Evolutionary conservation across 2,113 vertebrate species (phyloP).

Genomic region (Daubentonia madagascariensis): DNA sequence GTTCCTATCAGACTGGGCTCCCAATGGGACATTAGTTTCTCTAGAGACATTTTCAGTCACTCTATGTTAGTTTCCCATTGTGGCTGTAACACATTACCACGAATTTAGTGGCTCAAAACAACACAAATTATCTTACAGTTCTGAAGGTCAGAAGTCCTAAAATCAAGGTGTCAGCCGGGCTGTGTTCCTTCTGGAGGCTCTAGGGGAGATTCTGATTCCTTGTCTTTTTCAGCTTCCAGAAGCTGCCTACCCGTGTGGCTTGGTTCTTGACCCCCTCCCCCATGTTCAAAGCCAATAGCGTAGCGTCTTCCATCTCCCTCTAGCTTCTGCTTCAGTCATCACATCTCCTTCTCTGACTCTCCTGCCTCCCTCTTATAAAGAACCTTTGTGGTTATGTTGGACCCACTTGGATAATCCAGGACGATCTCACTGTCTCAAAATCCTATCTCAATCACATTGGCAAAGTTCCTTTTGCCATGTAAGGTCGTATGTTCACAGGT

Average conservation of each 20-base stretch:
- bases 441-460: background rate
- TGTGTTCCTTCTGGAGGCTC: background rate
- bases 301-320: background rate
- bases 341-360: background rate
- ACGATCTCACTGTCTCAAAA: background rate
- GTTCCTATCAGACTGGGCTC: background rate
- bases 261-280: background rate
- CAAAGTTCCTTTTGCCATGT: background rate
- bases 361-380: background rate
- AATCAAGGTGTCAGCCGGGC: background rate
- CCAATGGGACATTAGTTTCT: background rate
- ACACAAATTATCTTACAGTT: background rate
- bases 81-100: background rate
- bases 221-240: background rate
- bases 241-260: background rate
- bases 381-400: background rate
- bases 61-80: background rate
- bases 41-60: background rate
- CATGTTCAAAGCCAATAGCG: background rate
- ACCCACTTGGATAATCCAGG: background rate
- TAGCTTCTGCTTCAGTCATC: background rate
- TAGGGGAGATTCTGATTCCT: background rate
- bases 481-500: background rate
- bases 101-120: background rate
- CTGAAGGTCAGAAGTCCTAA: background rate